Evolutionary conservation across 2,113 vertebrate genomes (phyloP).

Genomic region (Loxodonta africana): DNA sequence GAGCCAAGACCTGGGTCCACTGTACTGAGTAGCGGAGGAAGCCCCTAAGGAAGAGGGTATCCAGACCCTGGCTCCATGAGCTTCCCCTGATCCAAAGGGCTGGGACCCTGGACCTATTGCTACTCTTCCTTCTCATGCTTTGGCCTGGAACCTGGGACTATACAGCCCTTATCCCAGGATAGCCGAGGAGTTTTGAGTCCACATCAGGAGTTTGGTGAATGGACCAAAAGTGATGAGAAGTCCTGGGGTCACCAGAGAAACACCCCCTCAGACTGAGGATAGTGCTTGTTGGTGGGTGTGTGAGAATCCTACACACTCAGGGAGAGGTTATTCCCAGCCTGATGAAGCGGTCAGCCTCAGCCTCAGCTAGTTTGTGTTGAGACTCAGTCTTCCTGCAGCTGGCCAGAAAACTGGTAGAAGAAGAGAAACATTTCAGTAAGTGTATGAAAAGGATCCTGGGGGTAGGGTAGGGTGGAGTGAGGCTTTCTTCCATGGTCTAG

Average conservation of each 20-base stretch:
- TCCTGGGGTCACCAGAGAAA: too few relatives aligned
- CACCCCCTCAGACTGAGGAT: background rate
- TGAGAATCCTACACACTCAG: background rate
- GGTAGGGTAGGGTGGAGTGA: too few relatives aligned
- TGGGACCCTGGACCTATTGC: background rate
- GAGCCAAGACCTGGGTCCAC: background rate
- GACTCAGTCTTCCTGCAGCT: background rate
- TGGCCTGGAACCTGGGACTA: background rate
- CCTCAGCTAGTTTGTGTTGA: background rate
- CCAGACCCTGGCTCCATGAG: background rate
- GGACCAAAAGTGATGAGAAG: background rate
- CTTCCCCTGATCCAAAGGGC: background rate
- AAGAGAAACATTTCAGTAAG: background rate
- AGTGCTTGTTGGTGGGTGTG: background rate
- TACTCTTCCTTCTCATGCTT: background rate
- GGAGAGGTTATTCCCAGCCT: background rate
- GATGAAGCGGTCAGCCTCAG: background rate
- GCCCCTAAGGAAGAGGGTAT: background rate
- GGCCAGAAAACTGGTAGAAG: background rate
- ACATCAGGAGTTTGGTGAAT: background rate
- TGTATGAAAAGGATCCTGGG: background rate
- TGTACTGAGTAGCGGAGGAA: background rate
- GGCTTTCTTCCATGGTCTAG: background rate
- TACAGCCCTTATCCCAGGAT: background rate
- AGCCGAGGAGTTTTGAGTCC: background rate